Base-by-base conservation (phyloP, 2,888 invertebrate genomes). In the Tillus elongatus region DNA sequence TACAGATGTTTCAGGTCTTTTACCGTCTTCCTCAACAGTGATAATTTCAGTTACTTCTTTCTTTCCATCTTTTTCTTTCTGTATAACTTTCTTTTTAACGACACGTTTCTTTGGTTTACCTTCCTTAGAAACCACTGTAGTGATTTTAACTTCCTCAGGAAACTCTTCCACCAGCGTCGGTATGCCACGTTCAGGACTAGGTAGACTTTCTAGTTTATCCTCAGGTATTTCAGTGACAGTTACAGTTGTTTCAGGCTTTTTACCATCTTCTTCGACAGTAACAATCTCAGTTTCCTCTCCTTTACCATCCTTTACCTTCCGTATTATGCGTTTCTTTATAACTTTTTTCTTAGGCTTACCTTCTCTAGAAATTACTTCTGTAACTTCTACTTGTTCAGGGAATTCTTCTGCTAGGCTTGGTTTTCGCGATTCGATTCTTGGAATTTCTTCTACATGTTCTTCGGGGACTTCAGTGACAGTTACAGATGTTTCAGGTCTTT, bases 341-440 rank as follows among this genome's bases (percentile, higher is more conserved):
- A 56, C 59, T 44, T 63, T 58, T 36, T 50, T 45, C 45, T 42
- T 41, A 13, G 45, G 44, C 41, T 54, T 48, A 10, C 49, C 58
- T 36, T 47, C 55, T 42, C 38, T 40, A 11, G 46, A 42, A 13
- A 51, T 30, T 4, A 49, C 43, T 45, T 53, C 49, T n/a, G 42
- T 58, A 58, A 70, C 61, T 52, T 64, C 61, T 6, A 66, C 43
- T 15, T 45, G 51, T 39, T 58, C 51, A 33, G 58, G 50, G 42
- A 60, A 46, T 31, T 59, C 43, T 44, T 67, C 56, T 33, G 44
- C 46, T 16, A 34, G 36, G 36, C 40, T 38, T n/a, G 43, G 42
- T 35, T 41, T 11, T 26, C 39, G 40, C 11, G 42, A 16, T 36
- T 41, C 43, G 12, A 43, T 44, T 3, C 9, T 15, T 33, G 33